Base-by-base conservation (phyloP, 2,797 vertebrate genomes). In the Botia almorhae region DNA sequence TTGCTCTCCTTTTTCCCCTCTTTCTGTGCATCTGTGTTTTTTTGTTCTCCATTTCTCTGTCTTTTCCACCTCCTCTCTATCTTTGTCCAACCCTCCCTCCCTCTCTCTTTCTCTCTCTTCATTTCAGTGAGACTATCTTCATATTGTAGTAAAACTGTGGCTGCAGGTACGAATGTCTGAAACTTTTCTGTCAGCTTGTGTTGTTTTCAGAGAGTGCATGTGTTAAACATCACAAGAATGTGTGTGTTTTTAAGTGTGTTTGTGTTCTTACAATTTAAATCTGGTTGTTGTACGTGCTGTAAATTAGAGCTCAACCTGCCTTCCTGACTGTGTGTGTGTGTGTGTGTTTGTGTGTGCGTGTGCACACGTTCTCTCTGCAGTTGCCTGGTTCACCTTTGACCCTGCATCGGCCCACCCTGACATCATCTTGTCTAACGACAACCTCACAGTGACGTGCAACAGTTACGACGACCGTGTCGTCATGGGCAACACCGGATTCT, bases 391-490 rank as follows among this genome's bases (percentile, higher is more conserved):
- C 87, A 96, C 96, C 61, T 98, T 99, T 10, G 97, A 99, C 83
- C 92, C 97, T 0, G 84, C 89, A 67, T 97, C 97, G 0, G 96
- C 97, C 3, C 98, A 99, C 87, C 94, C 96, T 0, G 98, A 99
- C 93, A 97, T 99, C 92, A 92, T 99, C 90, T 94, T 99, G 84
- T 98, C 97, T 86, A 99, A 99, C 0, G 96, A 99, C 94, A 99
- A 99, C 95, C 93, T 99, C 91, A 99, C 98, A 0, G 96, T 98
- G 90, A 95, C 97, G 12, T 99, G 98, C 92, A 99, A 94, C 91
- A 99, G 98, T 93, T 99, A 99, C 0, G 98, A 99, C 0, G 98
- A 99, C 93, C 91, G 98, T 23, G 97, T 99, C 50, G 96, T 99
- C 72, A 92, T 98, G 92, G 97, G 97, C 0, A 98, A 95, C 85